phyloP scores from a whole-genome alignment of 2,113 vertebrate species.

The Gulo gulo region DNA sequence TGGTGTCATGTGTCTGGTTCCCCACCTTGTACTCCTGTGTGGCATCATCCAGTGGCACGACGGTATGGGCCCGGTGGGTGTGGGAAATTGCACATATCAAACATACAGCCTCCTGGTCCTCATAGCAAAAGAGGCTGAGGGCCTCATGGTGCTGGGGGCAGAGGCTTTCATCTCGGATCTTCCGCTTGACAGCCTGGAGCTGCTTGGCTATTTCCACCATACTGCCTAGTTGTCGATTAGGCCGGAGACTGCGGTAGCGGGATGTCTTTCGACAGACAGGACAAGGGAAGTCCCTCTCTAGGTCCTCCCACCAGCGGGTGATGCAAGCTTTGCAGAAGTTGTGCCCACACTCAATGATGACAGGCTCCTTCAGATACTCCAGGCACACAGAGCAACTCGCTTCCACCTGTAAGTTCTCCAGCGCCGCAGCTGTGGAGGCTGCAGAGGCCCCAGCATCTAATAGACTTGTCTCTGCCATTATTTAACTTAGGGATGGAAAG shows the following conservation, averaged over 20 bases:
- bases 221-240: slow-evolving; percentile 92
- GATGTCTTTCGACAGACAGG: slow-evolving; percentile 92
- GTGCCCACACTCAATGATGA: slow-evolving; percentile 92
- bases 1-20: background rate
- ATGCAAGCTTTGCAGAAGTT: slow-evolving; percentile 92
- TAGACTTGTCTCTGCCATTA: slow-evolving; percentile 76
- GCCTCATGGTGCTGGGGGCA: slow-evolving; percentile 90
- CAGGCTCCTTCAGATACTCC: slow-evolving; percentile 92
- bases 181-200: slow-evolving; percentile 85
- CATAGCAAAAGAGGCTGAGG: slow-evolving; percentile 92
- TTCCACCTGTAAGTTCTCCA: slow-evolving; percentile 85
- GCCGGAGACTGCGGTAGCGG: slow-evolving; percentile 87
- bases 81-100: slow-evolving; percentile 91
- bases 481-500: slow-evolving; percentile 51
- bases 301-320: slow-evolving; percentile 90
- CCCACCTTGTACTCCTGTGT: slow-evolving; percentile 89
- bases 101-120: slow-evolving; percentile 92
- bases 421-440: slow-evolving; percentile 71
- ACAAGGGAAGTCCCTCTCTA: slow-evolving; percentile 86
- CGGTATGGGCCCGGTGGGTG: slow-evolving; percentile 89
- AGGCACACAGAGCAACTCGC: slow-evolving; percentile 92
- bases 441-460: slow-evolving; percentile 74
- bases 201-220: slow-evolving; percentile 93
- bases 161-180: slow-evolving; percentile 78
- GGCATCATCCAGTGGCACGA: slow-evolving; percentile 90